Conservation (phyloP, 2,113 vertebrate genomes). For the Coptodon bakossiorum region DNA sequence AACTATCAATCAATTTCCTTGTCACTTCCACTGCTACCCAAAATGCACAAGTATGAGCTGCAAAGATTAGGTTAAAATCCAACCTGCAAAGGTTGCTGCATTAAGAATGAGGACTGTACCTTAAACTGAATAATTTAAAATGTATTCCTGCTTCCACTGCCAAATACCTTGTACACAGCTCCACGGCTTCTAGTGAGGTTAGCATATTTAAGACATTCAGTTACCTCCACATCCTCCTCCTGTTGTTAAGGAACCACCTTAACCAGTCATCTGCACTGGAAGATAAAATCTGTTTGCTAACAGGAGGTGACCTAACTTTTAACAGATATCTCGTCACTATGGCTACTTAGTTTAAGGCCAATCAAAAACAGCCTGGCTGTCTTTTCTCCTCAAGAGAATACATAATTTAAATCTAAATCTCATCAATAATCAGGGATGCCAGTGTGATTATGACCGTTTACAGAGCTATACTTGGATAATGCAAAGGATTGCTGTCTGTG, state of each 20-base stretch:
- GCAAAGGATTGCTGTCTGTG: neutral
- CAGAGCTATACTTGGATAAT: slow-evolving; percentile 15
- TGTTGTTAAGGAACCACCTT: slow-evolving; percentile 16
- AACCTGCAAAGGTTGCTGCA: neutral
- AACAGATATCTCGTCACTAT: slow-evolving; percentile 38
- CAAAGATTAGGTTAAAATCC: neutral
- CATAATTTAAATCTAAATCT: slow-evolving; percentile 48
- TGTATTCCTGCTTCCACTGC: neutral
- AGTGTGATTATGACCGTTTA: slow-evolving; percentile 18
- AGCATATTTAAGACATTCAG: slow-evolving; percentile 9
- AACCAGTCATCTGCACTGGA: slow-evolving; percentile 8
- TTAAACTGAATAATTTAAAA: slow-evolving; percentile 22
- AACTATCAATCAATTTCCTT: neutral
- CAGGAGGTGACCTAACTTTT: slow-evolving; percentile 7
- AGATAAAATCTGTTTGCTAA: slow-evolving; percentile 36
- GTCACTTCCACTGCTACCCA: neutral
- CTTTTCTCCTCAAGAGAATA: slow-evolving; percentile 33
- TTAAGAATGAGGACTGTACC: neutral
- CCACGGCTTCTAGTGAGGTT: slow-evolving; percentile 1
- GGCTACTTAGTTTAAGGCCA: slow-evolving; percentile 43
- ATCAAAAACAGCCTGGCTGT: slow-evolving; percentile 37
- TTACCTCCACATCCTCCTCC: slow-evolving; percentile 9
- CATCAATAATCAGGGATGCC: slow-evolving; percentile 55
- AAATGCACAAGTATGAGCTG: neutral
- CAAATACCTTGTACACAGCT: slow-evolving; percentile 25